These are phyloP conservation scores for Ditylenchus dipsaci DNA, from an alignment of 1,140 invertebrate species.

Conservation along the genomic window DNA sequence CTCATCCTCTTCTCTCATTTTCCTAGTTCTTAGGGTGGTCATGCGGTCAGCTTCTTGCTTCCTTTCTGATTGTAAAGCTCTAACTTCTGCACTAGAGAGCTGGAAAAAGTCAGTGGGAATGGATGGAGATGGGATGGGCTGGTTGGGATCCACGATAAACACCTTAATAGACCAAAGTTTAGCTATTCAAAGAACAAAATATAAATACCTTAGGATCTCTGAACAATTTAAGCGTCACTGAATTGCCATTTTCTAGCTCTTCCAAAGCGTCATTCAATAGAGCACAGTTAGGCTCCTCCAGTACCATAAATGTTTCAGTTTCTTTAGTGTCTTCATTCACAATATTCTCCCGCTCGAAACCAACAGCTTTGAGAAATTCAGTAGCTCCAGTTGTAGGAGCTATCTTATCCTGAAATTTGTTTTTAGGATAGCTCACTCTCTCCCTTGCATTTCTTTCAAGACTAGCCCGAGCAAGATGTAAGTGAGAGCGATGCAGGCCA, in stretches of 20 bases:
- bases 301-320: constrained; percentile 16
- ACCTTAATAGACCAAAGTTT: constrained; percentile 16
- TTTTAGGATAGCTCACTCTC: no score
- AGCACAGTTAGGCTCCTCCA: background rate
- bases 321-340: constrained; percentile 3
- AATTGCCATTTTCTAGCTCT: constrained; percentile 13
- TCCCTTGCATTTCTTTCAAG: background rate
- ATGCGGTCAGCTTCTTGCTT: constrained; percentile 28
- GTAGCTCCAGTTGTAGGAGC: constrained; percentile 27
- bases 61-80: constrained; percentile 18
- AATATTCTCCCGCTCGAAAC: constrained; percentile 18
- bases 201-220: constrained; percentile 37
- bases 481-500: no score
- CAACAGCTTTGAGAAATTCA: constrained; percentile 37
- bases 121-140: constrained; percentile 33
- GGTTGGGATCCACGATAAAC: constrained; percentile 32
- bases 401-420: constrained; percentile 34
- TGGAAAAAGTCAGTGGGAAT: constrained; percentile 36
- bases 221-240: constrained; percentile 29
- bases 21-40: constrained; percentile 33
- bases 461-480: no score
- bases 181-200: background rate
- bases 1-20: constrained; percentile 38
- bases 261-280: constrained; percentile 14
- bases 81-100: constrained; percentile 26